Evolutionary conservation across 1,140 invertebrate species (phyloP), one percentile per base, ranked within the genome.

Genomic region (Sarcophaga peregrina): DNA sequence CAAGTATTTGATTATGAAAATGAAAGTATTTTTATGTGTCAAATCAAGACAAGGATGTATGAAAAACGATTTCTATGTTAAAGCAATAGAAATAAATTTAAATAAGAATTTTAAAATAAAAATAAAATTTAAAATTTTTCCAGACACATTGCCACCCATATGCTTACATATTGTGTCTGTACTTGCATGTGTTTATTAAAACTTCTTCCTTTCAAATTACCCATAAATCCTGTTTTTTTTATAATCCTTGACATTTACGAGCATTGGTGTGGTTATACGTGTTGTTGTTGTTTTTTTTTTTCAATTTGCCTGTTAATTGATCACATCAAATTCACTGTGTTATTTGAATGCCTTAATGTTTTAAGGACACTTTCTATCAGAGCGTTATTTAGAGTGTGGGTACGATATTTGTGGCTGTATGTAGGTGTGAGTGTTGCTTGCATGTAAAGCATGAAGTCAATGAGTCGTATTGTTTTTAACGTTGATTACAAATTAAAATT

Each of bases 401-500:
- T 37, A 4, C 25, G 25, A 2, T 37, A 37, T 37, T 37, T 37
- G 25, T 58, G 54, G 15, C 3, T n/a, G 13, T 52, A 10, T 58
- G 54, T 58, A 7, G 7, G 15, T 58, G 13, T 58, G 13, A 6
- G 7, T n/a, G 3, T 37, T 37, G 25, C 25, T 37, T 37, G 4
- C 13, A 58, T 58, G 54, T n/a, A n/a, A 52, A 15, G 7, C 54
- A 6, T 58, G 6, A 58, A 58, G 6, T 58, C 54, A 13, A 58
- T 58, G 13, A 58, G n/a, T 58, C 54, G n/a, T 37, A 37, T 37
- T 58, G 54, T 58, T 13, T 58, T 58, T n/a, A 37, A n/a, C 54
- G n/a, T 58, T 58, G 54, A 58, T 58, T 58, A 58, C 54, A 58
- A 58, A 58, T 58, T 58, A 6, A 58, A 58, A 58, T 58, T 13